A percentile compares a stretch with the other conserved stretches of the same genome.
Evolutionary conservation across 2,888 invertebrate species (phyloP).

Genomic region (Pimpla rufipes): DNA sequence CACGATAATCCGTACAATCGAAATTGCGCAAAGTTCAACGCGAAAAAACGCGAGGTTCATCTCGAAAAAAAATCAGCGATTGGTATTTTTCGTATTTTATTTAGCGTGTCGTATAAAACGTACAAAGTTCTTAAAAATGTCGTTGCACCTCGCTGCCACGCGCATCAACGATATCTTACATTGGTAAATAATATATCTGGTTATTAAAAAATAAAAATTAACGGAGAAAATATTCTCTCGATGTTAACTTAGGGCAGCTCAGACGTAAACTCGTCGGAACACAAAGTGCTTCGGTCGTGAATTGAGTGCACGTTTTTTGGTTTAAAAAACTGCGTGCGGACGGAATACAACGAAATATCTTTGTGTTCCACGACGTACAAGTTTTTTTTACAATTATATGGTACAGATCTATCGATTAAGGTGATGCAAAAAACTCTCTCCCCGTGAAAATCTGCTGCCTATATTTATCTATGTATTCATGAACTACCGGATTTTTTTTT

Average conservation of each 20-base stretch:
- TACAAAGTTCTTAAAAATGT: constrained; percentile 42
- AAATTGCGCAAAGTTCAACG: background rate
- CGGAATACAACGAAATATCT: constrained; percentile 22
- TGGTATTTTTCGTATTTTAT: constrained; percentile 37
- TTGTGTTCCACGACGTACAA: constrained; percentile 4
- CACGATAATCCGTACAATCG: background rate
- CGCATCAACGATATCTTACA: constrained; percentile 25
- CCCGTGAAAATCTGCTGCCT: background rate
- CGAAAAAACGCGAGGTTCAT: no score
- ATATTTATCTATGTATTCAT: background rate
- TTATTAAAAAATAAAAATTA: constrained; percentile 34
- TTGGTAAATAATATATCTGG: constrained; percentile 34
- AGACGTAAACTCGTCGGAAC: constrained; percentile 8
- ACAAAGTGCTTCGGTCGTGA: constrained; percentile 14
- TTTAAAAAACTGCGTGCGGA: constrained; percentile 7
- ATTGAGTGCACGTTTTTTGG: constrained; percentile 12
- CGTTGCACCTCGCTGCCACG: constrained; percentile 23
- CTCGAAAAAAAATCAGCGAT: background rate
- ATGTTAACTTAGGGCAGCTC: constrained; percentile 29
- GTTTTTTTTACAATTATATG: constrained; percentile 11
- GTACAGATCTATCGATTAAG: constrained; percentile 7
- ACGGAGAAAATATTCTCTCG: background rate
- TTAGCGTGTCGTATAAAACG: constrained; percentile 42
- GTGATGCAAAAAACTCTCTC: background rate
- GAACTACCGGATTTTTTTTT: no score